phyloP scores from a whole-genome alignment of 1,140 invertebrate genomes.

The Campoletis sonorensis region DNA sequence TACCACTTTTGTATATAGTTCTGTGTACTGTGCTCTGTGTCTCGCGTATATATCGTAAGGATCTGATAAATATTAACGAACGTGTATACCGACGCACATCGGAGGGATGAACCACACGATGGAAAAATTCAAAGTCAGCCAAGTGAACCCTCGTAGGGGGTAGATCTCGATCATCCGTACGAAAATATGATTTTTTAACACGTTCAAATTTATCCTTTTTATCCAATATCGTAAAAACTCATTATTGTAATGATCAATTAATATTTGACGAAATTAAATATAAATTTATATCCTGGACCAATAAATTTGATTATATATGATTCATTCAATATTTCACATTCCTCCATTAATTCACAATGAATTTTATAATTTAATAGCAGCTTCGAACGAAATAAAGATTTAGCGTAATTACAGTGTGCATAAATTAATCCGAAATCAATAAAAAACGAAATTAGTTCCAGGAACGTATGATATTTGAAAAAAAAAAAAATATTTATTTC shows the following conservation, averaged over 20 bases:
- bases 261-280: background rate
- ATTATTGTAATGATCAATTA: background rate
- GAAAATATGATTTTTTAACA: background rate
- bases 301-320: no score
- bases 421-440: no score
- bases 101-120: background rate
- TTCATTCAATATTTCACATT: no score
- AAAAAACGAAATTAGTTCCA: no score
- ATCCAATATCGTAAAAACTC: background rate
- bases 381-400: no score
- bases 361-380: no score
- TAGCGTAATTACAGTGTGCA: no score
- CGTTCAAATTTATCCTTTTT: background rate
- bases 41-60: no score
- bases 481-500: no score
- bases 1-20: background rate
- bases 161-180: background rate
- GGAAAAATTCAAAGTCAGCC: slow-evolving; percentile 7
- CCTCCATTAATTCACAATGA: no score
- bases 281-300: background rate
- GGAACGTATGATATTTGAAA: no score
- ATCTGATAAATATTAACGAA: slow-evolving; percentile 8
- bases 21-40: background rate
- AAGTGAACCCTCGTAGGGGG: background rate
- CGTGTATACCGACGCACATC: background rate